Evolutionary conservation across 2,888 invertebrate genomes (phyloP).

Genomic region (Drosophila helvetica): DNA sequence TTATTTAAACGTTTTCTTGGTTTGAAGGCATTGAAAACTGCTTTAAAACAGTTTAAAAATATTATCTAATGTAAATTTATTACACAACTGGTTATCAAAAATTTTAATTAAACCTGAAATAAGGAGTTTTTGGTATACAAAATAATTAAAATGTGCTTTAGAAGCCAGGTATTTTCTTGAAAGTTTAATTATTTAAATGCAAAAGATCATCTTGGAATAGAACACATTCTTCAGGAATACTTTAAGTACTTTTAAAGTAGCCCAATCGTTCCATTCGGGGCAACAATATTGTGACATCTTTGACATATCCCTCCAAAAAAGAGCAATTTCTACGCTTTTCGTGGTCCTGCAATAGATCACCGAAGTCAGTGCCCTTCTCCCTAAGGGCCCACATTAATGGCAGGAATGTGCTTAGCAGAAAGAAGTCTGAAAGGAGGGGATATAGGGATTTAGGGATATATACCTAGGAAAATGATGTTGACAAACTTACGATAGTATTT

Average conservation of each 20-base stretch:
- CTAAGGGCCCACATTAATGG: slow-evolving; percentile 49
- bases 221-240: neutral
- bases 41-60: too few relatives aligned
- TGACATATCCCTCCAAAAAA: slow-evolving; percentile 31
- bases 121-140: neutral
- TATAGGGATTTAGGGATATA: too few relatives aligned
- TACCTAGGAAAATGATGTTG: neutral
- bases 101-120: too few relatives aligned
- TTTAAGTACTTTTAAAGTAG: slow-evolving; percentile 4
- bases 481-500: slow-evolving; percentile 58
- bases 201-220: neutral
- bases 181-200: neutral
- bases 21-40: too few relatives aligned
- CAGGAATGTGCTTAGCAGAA: slow-evolving; percentile 56
- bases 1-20: too few relatives aligned
- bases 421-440: slow-evolving; percentile 49
- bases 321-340: slow-evolving; percentile 18
- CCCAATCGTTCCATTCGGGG: slow-evolving; percentile 17
- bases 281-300: slow-evolving; percentile 35
- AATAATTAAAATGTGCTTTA: neutral
- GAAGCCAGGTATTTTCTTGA: neutral
- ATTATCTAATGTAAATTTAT: too few relatives aligned
- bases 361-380: slow-evolving; percentile 35
- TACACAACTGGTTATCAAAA: too few relatives aligned
- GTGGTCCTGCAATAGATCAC: slow-evolving; percentile 41